Percentiles rank a stretch among this genome's conserved stretches.
Conservation (phyloP, 1,140 invertebrate genomes). For the Aphelinus atriplicis region DNA sequence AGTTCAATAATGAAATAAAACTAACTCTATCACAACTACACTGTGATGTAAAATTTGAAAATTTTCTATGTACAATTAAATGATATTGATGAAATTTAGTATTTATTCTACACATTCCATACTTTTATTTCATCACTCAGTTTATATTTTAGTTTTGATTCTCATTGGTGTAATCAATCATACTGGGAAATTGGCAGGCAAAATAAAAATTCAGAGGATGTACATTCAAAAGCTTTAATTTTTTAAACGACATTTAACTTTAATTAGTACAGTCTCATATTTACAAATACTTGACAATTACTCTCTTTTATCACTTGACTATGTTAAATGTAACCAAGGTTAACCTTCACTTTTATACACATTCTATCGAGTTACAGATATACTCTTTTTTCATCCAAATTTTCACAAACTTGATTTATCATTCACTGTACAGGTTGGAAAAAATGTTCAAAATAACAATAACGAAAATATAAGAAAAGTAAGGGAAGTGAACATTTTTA, state of each 20-base stretch:
- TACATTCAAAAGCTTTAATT: conserved; percentile 61
- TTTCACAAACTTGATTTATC: conserved; percentile 13
- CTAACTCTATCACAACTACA: too few species aligned
- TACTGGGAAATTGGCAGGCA: neutral
- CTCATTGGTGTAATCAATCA: too few species aligned
- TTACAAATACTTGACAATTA: conserved; percentile 55
- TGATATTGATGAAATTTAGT: too few species aligned
- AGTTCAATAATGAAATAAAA: conserved; percentile 17
- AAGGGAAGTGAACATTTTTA: neutral
- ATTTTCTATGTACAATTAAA: too few species aligned
- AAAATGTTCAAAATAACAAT: conserved; percentile 17
- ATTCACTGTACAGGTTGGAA: conserved; percentile 18
- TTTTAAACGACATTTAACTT: conserved; percentile 62
- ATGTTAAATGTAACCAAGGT: conserved; percentile 35
- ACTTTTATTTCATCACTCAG: too few species aligned
- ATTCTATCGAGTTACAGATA: neutral
- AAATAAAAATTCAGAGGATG: conserved; percentile 30
- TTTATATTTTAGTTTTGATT: too few species aligned
- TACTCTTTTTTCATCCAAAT: conserved; percentile 4
- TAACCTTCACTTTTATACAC: conserved; percentile 20
- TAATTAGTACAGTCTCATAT: conserved; percentile 59
- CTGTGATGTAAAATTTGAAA: too few species aligned
- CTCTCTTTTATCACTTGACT: conserved; percentile 39
- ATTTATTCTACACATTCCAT: too few species aligned
- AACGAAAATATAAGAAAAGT: conserved; percentile 30